Evolutionary conservation across 2,888 invertebrate species (phyloP).

Genomic region (Scaptomyza parva): DNA sequence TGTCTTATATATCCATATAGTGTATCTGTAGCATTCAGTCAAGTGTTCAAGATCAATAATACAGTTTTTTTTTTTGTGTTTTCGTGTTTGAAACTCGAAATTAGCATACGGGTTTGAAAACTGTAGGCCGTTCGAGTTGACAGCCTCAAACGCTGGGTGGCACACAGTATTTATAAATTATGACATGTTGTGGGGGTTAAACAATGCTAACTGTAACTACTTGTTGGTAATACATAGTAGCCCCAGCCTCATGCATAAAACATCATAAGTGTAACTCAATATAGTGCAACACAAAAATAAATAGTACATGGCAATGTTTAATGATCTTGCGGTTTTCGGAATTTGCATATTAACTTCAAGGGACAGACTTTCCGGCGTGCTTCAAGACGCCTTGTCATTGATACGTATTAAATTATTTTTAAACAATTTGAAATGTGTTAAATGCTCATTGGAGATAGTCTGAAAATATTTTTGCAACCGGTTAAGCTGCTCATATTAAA

Average conservation of each 20-base stretch:
- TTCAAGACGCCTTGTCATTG: background rate
- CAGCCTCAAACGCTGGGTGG: constrained; percentile 60
- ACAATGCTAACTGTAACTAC: constrained; percentile 43
- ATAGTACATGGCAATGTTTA: constrained; percentile 30
- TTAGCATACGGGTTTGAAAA: constrained; percentile 56
- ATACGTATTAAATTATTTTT: background rate
- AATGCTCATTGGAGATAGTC: background rate
- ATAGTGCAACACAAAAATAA: constrained; percentile 22
- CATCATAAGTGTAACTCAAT: constrained; percentile 41
- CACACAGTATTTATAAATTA: constrained; percentile 51
- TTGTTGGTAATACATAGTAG: constrained; percentile 11
- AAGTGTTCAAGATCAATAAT: constrained; percentile 75
- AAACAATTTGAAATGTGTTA: too few species aligned
- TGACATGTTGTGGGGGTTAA: constrained; percentile 59
- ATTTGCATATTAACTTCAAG: constrained; percentile 12
- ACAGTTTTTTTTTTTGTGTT: constrained; percentile 46
- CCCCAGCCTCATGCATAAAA: constrained; percentile 54
- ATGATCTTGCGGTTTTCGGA: constrained; percentile 18
- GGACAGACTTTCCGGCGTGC: constrained; percentile 13
- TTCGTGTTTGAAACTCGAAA: constrained; percentile 18
- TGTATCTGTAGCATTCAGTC: constrained; percentile 63
- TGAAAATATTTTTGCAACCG: background rate
- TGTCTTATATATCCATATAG: constrained; percentile 47
- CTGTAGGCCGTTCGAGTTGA: constrained; percentile 62
- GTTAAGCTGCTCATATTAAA: background rate